phyloP scores from a whole-genome alignment of 2,797 vertebrate species.

The Enoplosus armatus region DNA sequence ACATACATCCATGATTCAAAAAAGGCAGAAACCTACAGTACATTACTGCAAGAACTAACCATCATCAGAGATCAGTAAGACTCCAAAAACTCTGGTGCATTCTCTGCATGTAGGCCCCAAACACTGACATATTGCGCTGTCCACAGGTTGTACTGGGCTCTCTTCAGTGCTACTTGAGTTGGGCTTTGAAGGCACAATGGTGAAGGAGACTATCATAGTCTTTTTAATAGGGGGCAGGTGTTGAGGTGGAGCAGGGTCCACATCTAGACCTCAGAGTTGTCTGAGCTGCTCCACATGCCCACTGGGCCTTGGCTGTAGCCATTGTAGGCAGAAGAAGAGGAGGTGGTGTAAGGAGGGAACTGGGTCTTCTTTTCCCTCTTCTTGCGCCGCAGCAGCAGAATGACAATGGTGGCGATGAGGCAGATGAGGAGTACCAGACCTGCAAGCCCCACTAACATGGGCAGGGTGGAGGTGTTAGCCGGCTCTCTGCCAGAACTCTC shows the following conservation, averaged over 20 bases:
- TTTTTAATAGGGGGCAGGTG: conserved; percentile 41
- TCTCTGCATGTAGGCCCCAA: conserved; percentile 59
- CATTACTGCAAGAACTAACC: conserved; percentile 41
- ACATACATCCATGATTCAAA: conserved; percentile 44
- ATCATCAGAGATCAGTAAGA: conserved; percentile 46
- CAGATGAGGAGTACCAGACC: conserved; percentile 84
- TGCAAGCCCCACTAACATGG: conserved; percentile 77
- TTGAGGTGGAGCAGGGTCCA: conserved; percentile 1
- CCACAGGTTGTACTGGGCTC: conserved; percentile 60
- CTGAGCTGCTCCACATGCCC: conserved; percentile 67
- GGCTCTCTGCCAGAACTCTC: conserved; percentile 79
- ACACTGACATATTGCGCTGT: conserved; percentile 60
- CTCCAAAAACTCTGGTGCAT: conserved; percentile 33
- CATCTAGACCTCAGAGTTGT: conserved; percentile 87
- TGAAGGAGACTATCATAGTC: conserved; percentile 67
- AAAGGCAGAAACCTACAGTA: conserved; percentile 49
- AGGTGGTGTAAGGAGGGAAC: conserved; percentile 81
- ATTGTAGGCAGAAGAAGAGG: conserved; percentile 84
- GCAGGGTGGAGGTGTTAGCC: conserved; percentile 70
- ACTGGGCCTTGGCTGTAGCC: conserved; percentile 71
- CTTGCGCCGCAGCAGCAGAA: conserved; percentile 82
- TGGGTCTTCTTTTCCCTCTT: conserved; percentile 77
- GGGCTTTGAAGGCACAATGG: conserved; percentile 77
- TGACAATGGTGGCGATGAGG: conserved; percentile 66
- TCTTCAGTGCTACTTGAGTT: conserved; percentile 74